phyloP scores from a whole-genome alignment of 1,140 invertebrate species.

The Calephelis nemesis region DNA sequence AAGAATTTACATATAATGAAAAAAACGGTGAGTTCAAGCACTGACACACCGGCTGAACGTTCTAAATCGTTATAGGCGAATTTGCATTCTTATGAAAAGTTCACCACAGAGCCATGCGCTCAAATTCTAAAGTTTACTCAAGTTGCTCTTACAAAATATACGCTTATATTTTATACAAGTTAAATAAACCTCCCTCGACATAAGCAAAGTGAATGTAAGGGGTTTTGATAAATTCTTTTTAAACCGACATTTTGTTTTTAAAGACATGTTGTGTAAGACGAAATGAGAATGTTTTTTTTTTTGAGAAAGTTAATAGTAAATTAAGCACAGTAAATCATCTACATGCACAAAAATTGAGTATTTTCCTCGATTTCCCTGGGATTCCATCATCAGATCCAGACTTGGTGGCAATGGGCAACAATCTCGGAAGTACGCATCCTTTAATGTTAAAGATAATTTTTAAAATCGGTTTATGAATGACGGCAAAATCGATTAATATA shows the following conservation, averaged over 20 bases:
- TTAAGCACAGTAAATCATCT: too few relatives aligned
- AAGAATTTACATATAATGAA: slow-evolving; percentile 26
- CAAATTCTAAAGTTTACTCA: slow-evolving; percentile 13
- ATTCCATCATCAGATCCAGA: too few relatives aligned
- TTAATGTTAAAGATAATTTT: too few relatives aligned
- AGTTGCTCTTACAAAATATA: slow-evolving; percentile 5
- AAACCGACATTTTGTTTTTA: not conserved
- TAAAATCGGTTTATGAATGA: too few relatives aligned
- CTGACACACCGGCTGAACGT: slow-evolving; percentile 21
- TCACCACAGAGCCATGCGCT: slow-evolving; percentile 5
- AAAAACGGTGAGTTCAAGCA: slow-evolving; percentile 21
- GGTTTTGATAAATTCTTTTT: not conserved
- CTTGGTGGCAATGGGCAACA: too few relatives aligned
- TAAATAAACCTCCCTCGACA: slow-evolving; percentile 1
- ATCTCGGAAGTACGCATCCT: too few relatives aligned
- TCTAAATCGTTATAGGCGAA: slow-evolving; percentile 21
- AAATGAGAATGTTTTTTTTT: not conserved
- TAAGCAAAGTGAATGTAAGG: not conserved
- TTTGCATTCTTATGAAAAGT: slow-evolving; percentile 26
- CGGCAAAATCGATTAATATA: too few relatives aligned
- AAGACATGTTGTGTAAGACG: not conserved
- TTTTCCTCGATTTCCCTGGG: too few relatives aligned
- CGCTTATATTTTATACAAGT: slow-evolving; percentile 12
- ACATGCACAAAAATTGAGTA: too few relatives aligned
- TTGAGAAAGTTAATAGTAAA: too few relatives aligned